Base-by-base conservation (phyloP, 2,888 invertebrate species). In the Dione juno region DNA sequence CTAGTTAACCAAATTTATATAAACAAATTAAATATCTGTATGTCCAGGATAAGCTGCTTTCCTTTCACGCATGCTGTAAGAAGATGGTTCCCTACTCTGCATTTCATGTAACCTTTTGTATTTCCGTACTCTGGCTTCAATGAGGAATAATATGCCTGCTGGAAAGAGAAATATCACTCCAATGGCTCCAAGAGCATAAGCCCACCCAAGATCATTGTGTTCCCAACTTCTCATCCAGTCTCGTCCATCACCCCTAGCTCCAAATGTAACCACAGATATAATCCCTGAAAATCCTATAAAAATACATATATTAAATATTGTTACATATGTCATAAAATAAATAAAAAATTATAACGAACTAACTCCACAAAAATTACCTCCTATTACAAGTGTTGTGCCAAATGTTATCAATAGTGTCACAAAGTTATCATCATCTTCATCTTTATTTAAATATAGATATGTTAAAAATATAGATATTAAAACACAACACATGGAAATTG, bases 191-290 rank as follows among this genome's bases (percentile, higher is more conserved):
- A 99, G 91, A 0, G 97, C 99, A 89, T 95, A 99, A 0, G 98
- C 97, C 98, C 98, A 99, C 13, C 98, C 96, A 67, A 99, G 94
- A 84, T 98, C 97, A 89, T 99, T 99, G 85, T 98, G 97, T 80
- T 99, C 97, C 97, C 98, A 98, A 81, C 98, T 96, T 0, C 99
- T 98, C 97, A 99, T 98, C 97, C 98, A 98, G 81, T 97, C 97
- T 76, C 99, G 94, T 6, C 97, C 96, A 88, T 98, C 98, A 5
- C 98, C 98, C 84, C 96, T 95, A 0, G 96, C 96, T 48, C 98
- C 99, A 88, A 99, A 99, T 69, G 97, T 96, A 3, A 97, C 94
- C 0, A 97, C 96, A 0, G 98, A 96, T 81, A 98, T 95, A 1
- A 97, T 94, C 11, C 98, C 98, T 77, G 96, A 96, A 54, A 97